Evolutionary conservation across 2,888 invertebrate species (phyloP), one percentile per base, ranked within the genome.

Genomic region (Cheilosia urbana): DNA sequence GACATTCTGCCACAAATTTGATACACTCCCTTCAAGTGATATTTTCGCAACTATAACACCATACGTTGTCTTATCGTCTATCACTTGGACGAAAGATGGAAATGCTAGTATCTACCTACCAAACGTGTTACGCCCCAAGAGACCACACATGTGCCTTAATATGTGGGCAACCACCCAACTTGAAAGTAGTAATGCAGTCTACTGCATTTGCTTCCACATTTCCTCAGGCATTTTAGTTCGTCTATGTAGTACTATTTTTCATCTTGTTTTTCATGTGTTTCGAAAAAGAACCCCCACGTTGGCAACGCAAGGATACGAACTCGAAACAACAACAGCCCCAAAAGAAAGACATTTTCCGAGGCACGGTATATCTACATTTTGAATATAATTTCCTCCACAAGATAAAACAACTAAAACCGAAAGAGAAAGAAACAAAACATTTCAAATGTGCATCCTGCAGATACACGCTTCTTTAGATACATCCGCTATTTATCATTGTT

Each of bases 151-250:
- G n/a, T 2, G 19, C 53, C 45, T 49, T 21, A 40, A 51, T 15
- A 42, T 42, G 58, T 60, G 65, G 4, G 69, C 69, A 55, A 69
- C 83, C 24, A 72, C 37, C 53, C 55, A 69, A 69, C 69, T 40
- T 84, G 73, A 55, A 66, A 68, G 66, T 49, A 66, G 72, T 68
- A 78, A 79, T 83, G 78, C 83, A 83, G 83, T 84, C 62, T 84
- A 58, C 73, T 69, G 83, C 79, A 84, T 79, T 79, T 73, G 73
- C 66, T 84, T 78, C 68, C 66, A 68, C 79, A 69, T 75, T 65
- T 73, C 83, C 53, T 34, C 58, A 57, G 65, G 83, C 73, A 40
- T 73, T 73, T 68, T 63, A 27, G 45, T 45, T 37, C 27, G 40
- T 69, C 65, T 73, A 65, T 30, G 30, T 9, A 62, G 68, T 69